Base-by-base conservation (phyloP, 2,797 vertebrate species). In the Coluber constrictor region DNA sequence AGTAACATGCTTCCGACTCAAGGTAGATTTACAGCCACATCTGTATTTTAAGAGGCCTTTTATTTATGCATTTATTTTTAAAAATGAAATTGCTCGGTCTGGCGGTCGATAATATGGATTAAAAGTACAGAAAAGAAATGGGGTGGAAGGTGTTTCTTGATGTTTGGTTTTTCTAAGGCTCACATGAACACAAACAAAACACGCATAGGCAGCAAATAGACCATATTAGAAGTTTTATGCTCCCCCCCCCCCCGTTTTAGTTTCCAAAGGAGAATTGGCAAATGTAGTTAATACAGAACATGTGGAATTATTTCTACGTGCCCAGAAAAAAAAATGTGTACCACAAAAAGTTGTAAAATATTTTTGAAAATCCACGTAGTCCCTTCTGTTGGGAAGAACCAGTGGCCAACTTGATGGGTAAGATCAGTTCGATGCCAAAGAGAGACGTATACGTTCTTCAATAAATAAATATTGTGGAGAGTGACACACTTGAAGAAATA, bases 1-100 rank as follows among this genome's bases (percentile, higher is more conserved):
- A 74, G 1, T 43, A 87, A 27, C 57, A 32, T 51, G 74, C 23
- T 91, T 83, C 66, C 55, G 88, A 89, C 18, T 18, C 3, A 59
- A 66, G 60, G 37, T 55, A 63, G 74, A 60, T 86, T 86, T 66
- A 92, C 57, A 51, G 37, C 55, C 79, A 23, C 5, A 16, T 74
- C 60, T 90, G 61, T 51, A 74, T 93, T 90, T 90, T 54, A 54
- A 92, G 60, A 90, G 43, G 88, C 9, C 88, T 61, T 93, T 88
- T 74, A 90, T 59, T 59, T 79, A 43, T 90, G 54, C 25, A 55
- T 63, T 47, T 63, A 56, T 83, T 83, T 83, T 83, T 83, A 25
- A 47, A 83, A 83, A 83, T 83, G 37, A 83, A 83, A 83, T 83
- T 83, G 74, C 74, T 83, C 2, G 4, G 37, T 83, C 74, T 83